Evolutionary conservation across 2,113 vertebrate genomes (phyloP), one percentile per base, ranked within the genome.

Genomic region (Xenopus borealis): DNA sequence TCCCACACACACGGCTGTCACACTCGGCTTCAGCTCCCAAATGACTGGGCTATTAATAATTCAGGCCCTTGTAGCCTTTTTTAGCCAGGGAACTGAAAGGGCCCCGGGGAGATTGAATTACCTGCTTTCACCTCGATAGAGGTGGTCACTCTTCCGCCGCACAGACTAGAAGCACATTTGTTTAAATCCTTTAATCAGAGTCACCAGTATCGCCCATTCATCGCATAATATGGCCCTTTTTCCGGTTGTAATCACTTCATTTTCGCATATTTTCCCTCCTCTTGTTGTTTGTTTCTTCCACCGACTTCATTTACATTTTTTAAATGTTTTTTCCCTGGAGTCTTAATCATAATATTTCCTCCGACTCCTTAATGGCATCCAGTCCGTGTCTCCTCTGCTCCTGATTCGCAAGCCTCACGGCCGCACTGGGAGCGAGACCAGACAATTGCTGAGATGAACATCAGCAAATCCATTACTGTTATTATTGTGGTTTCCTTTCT

Each of bases 311-410:
- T 50, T 50, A 50, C 47, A 50, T 50, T 5, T 50, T 50, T 44
- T n/a, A 59, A 44, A 59, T 27, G 13, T 50, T 50, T 50, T 13
- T 50, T 61, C 64, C 72, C 72, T 10, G 63, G 64, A 66, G 72
- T 19, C 7, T 40, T 74, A 59, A 66, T 74, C 72, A 67, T 67
- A 53, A 40, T 47, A 74, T 66, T 45, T 66, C 44, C 72, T 74
- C 72, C 46, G 63, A 13, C 52, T 45, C 62, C 10, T 23, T 46
- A 44, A 65, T 58, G 18, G 66, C 63, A 58, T 64, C 45, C 64
- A 46, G 10, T 40, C 33, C 10, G 10, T 10, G 17, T 58, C 17
- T 18, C 55, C 55, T 8, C 11, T n/a, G 9, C 17, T 58, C 4
- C 13, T 19, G 55, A 18, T 58, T 50, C 12, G 47, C 47, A 9